phyloP scores from a whole-genome alignment of 2,797 vertebrate genomes.

The Mus spretus region DNA sequence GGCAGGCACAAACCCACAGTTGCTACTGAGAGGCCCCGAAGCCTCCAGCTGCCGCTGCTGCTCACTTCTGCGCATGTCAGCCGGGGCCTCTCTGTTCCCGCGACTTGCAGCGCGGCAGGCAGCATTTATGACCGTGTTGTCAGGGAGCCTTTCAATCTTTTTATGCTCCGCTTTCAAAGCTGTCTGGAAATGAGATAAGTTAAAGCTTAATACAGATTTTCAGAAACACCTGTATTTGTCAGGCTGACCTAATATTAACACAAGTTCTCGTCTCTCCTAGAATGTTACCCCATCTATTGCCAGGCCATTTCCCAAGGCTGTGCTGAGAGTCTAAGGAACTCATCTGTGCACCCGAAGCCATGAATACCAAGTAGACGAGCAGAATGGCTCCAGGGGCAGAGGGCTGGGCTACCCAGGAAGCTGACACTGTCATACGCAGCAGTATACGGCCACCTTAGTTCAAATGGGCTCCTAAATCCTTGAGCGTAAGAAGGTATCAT shows the following conservation, averaged over 20 bases:
- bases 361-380: constrained; percentile 10
- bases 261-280: constrained; percentile 41
- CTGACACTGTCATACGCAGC: not conserved
- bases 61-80: not conserved
- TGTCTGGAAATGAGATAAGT: constrained; percentile 74
- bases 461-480: not conserved
- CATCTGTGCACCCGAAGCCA: not conserved
- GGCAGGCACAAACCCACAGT: not conserved
- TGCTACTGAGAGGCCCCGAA: not conserved
- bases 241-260: constrained; percentile 82
- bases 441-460: not conserved
- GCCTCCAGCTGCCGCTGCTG: rapidly evolving
- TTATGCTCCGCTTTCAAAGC: constrained; percentile 77
- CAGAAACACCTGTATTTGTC: constrained; percentile 71
- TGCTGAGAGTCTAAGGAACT: not conserved
- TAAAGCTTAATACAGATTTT: constrained; percentile 76
- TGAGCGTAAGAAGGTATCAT: not conserved
- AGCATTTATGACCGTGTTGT: constrained; percentile 35
- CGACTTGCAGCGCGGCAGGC: constrained; percentile 47
- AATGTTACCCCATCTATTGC: constrained; percentile 43
- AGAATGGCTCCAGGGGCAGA: not conserved
- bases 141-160: constrained; percentile 72
- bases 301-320: constrained; percentile 37
- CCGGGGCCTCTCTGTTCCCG: constrained; percentile 6
- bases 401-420: not conserved